Evolutionary conservation across 2,797 vertebrate species (phyloP).

Genomic region (Sebastes trivittatus): DNA sequence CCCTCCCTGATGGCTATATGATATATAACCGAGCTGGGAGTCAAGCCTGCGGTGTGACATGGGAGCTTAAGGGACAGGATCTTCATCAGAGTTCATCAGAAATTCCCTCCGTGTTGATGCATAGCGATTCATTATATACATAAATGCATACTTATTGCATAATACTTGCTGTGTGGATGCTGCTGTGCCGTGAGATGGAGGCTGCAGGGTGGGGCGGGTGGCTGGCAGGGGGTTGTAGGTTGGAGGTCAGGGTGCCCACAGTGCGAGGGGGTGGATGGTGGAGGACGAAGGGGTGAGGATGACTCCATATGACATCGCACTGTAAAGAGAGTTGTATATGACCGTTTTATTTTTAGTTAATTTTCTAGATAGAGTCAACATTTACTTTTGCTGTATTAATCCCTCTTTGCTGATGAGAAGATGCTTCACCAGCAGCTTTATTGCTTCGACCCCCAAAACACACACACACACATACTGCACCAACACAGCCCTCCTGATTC

Average conservation of each 20-base stretch:
- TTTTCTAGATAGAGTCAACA: not conserved
- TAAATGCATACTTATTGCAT: constrained; percentile 53
- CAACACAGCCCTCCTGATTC: constrained; percentile 7
- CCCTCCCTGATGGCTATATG: constrained; percentile 50
- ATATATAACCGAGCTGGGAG: constrained; percentile 41
- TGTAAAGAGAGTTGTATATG: constrained; percentile 2
- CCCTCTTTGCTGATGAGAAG: constrained; percentile 25
- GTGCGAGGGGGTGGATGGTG: not conserved
- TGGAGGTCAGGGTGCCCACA: not conserved
- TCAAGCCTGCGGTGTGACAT: constrained; percentile 29
- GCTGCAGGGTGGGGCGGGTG: constrained; percentile 7
- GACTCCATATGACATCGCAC: constrained; percentile 33
- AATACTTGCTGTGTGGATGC: constrained; percentile 12
- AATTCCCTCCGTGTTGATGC: constrained; percentile 39
- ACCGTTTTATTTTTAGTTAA: not conserved
- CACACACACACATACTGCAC: constrained; percentile 6
- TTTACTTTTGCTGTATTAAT: constrained; percentile 17
- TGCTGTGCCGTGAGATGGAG: not conserved
- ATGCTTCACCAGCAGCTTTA: constrained; percentile 50
- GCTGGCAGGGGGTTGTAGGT: constrained; percentile 24
- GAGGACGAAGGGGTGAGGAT: constrained; percentile 12
- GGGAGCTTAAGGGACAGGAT: constrained; percentile 33
- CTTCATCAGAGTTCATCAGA: constrained; percentile 37
- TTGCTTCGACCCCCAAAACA: constrained; percentile 26
- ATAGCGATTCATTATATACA: constrained; percentile 38